Base-by-base conservation (phyloP, 2,797 vertebrate species). In the Melanotaenia nigrans region DNA sequence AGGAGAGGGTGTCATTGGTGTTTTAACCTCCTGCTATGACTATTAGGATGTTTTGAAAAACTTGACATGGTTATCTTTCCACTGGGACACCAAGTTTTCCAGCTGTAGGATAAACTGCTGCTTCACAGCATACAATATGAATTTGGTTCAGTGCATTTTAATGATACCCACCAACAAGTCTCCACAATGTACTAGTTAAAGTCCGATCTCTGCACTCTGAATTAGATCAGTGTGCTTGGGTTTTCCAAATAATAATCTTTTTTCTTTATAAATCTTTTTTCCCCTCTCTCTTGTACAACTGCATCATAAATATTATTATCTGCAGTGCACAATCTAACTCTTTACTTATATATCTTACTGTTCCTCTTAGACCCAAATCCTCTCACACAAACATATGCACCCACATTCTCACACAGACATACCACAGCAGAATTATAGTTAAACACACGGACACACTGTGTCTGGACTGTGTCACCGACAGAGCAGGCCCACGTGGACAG, bases 401-500 rank as follows among this genome's bases (percentile, higher is more conserved):
- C 68, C 68, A 61, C 70, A 58, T 38, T 38, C 35, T 38, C 63
- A 65, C 30, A 70, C 68, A 58, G 5, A 36, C 78, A 73, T 40
- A 71, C 70, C 78, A 59, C 40, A 53, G 68, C 57, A 65, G 75
- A 80, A 72, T 74, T 68, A 77, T 16, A 76, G 40, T 74, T 76
- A 81, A 78, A 87, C 77, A 78, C 80, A 70, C 69, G 82, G 56
- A 78, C 47, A n/a, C 68, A 40, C 53, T 22, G 57, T 1, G 65
- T 81, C 93, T 93, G 92, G 89, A 90, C 83, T 89, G 71, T 89
- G 84, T 94, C 91, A 88, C 61, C 6, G 61, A 65, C 67, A 82
- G 71, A 78, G 83, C 90, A 90, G 90, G 79, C 83, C 83, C 87
- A 89, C 75, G 85, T 92, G 85, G 76, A 85, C 68, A 77, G 76